Conservation (phyloP, 92 coral and sea anemone genomes). For the Zoanthus gigantus region DNA sequence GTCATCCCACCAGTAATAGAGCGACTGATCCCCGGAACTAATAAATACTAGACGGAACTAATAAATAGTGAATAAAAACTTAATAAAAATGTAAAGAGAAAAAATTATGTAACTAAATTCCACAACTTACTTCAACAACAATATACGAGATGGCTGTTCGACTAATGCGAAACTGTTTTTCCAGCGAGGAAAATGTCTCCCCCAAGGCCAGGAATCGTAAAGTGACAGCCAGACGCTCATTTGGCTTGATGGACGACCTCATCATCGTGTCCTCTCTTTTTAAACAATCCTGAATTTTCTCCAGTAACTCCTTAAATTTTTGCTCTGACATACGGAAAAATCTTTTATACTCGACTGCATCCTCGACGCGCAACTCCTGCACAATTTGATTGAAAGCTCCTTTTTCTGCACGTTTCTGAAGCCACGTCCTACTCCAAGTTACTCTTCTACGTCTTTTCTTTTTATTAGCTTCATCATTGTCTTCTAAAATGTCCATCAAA, state of each 20-base stretch:
- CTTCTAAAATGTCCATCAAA: slow-evolving; percentile 23
- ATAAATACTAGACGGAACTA: neutral
- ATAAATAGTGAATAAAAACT: slow-evolving; percentile 15
- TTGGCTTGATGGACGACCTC: slow-evolving; percentile 27
- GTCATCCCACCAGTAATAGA: slow-evolving; percentile 8
- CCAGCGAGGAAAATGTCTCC: slow-evolving; percentile 46
- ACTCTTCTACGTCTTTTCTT: slow-evolving; percentile 17
- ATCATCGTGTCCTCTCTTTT: slow-evolving; percentile 24
- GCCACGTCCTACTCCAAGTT: slow-evolving; percentile 35
- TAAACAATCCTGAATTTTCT: slow-evolving; percentile 12
- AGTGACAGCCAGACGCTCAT: slow-evolving; percentile 43
- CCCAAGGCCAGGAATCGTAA: slow-evolving; percentile 45
- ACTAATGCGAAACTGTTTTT: slow-evolving; percentile 47
- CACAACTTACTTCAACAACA: slow-evolving; percentile 21
- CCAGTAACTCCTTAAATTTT: slow-evolving; percentile 21
- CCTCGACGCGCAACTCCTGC: slow-evolving; percentile 32
- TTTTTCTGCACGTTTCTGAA: slow-evolving; percentile 29
- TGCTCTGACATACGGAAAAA: slow-evolving; percentile 30
- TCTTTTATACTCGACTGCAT: neutral
- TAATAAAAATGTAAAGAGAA: slow-evolving; percentile 9
- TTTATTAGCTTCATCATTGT: slow-evolving; percentile 1
- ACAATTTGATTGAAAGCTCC: slow-evolving; percentile 30
- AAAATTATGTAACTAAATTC: slow-evolving; percentile 5
- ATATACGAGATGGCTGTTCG: slow-evolving; percentile 35
- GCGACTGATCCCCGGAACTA: slow-evolving; percentile 5